Evolutionary conservation across 2,888 invertebrate species (phyloP).

Genomic region (Argyresthia albistria): DNA sequence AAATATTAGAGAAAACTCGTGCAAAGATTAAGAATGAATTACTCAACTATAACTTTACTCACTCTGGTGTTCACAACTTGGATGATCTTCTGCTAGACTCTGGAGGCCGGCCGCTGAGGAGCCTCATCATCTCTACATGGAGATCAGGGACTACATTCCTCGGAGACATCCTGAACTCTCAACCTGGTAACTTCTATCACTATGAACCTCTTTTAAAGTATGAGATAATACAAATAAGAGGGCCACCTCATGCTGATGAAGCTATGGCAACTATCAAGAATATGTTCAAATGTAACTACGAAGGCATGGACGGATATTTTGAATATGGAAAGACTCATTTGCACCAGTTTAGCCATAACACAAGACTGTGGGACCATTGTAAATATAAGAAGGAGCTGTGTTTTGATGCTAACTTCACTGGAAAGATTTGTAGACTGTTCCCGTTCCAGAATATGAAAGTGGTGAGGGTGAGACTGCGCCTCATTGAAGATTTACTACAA

Average conservation of each 20-base stretch:
- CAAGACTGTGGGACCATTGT: slow-evolving; percentile 87
- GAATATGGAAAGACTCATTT: slow-evolving; percentile 82
- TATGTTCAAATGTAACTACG: slow-evolving; percentile 84
- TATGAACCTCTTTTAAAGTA: slow-evolving; percentile 90
- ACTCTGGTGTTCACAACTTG: slow-evolving; percentile 63
- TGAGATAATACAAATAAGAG: slow-evolving; percentile 86
- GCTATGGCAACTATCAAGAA: slow-evolving; percentile 79
- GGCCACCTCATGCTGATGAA: slow-evolving; percentile 77
- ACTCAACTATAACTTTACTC: slow-evolving; percentile 43
- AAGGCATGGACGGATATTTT: slow-evolving; percentile 81
- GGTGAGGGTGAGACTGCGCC: slow-evolving; percentile 81
- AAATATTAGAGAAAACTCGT: slow-evolving; percentile 47
- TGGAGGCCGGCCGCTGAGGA: slow-evolving; percentile 81
- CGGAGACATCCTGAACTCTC: slow-evolving; percentile 86
- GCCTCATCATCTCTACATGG: slow-evolving; percentile 90
- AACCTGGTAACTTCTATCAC: slow-evolving; percentile 91
- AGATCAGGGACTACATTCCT: slow-evolving; percentile 92
- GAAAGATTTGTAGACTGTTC: slow-evolving; percentile 85
- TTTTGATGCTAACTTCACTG: slow-evolving; percentile 75
- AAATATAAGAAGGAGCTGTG: slow-evolving; percentile 66
- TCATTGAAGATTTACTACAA: slow-evolving; percentile 79
- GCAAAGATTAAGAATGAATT: slow-evolving; percentile 48
- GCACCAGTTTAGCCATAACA: slow-evolving; percentile 89
- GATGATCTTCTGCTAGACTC: slow-evolving; percentile 79
- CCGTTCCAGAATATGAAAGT: slow-evolving; percentile 93